Percentiles rank a stretch among this genome's conserved stretches.
phyloP scores from a whole-genome alignment of 92 coral and sea anemone genomes.

The Paramuricea clavata region DNA sequence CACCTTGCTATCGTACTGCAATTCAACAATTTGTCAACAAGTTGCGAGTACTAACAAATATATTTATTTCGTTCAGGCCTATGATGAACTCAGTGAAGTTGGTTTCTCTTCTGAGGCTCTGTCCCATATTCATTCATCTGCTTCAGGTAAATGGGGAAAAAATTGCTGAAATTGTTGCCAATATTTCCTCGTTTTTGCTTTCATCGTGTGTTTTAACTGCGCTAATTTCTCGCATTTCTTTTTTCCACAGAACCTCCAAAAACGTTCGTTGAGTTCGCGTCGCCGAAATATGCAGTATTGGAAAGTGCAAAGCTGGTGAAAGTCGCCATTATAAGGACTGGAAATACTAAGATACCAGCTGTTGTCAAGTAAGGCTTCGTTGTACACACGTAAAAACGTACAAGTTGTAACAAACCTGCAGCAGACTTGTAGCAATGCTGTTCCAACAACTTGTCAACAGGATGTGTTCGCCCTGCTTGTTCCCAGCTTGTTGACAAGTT shows the following conservation, averaged over 20 bases:
- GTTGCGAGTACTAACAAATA: background rate
- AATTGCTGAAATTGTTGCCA: background rate
- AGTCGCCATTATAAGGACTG: slow-evolving; percentile 83
- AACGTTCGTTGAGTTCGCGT: slow-evolving; percentile 88
- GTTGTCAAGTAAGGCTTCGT: slow-evolving; percentile 77
- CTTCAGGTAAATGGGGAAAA: slow-evolving; percentile 14
- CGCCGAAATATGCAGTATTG: slow-evolving; percentile 88
- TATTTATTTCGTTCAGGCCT: slow-evolving; percentile 64
- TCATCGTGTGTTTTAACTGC: background rate
- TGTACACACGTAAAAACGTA: background rate
- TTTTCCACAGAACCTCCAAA: slow-evolving; percentile 59
- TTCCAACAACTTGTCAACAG: too few relatives aligned
- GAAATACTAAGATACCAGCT: slow-evolving; percentile 84
- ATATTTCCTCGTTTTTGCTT: background rate
- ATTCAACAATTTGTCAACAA: too few relatives aligned
- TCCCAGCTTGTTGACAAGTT: too few relatives aligned
- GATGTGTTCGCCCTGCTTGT: too few relatives aligned
- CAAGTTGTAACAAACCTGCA: background rate
- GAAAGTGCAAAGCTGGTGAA: slow-evolving; percentile 92
- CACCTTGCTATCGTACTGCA: too few relatives aligned
- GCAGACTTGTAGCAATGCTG: too few relatives aligned
- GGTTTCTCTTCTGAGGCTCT: slow-evolving; percentile 96
- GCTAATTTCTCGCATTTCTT: background rate
- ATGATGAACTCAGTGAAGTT: slow-evolving; percentile 94
- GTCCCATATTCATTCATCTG: slow-evolving; percentile 26